Evolutionary conservation across 2,797 vertebrate genomes (phyloP), one percentile per base, ranked within the genome.

Genomic region (Alcedo quadribrachys): DNA sequence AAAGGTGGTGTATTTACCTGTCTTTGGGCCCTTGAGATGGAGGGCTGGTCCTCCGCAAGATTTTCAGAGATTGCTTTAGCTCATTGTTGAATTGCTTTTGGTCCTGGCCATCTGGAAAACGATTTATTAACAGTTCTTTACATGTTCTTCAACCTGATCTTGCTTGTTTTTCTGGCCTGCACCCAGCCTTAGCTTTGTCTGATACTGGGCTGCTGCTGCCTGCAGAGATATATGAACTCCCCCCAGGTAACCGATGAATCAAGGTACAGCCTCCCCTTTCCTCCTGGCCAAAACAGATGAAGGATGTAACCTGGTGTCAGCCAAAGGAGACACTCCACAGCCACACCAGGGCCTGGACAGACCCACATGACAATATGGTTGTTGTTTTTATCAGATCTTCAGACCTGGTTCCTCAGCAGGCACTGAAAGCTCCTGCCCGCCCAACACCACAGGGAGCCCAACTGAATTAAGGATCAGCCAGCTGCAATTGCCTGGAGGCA

Each of bases 391-490:
- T 45, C 37, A 27, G 6, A 5, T 32, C 35, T 42, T 43, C 63
- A 71, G 35, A 60, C 15, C 25, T 6, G 17, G 14, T 17, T 65
- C 21, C 27, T 54, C 37, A 24, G 65, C 28, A 70, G 42, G 24
- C 28, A 27, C 32, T 7, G 55, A 60, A 73, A 48, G 17, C 32
- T 78, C 27, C 50, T 61, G 27, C 40, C 25, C 63, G 2, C 30
- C 24, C 43, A 24, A 8, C 9, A 22, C 22, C 32, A 37, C 2
- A 5, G 20, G 6, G 7, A 89, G 43, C 40, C 33, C 30, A 48
- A 0, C 16, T 2, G 0, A 35, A 25, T 17, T 8, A 33, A 37
- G 37, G 51, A 46, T 48, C 14, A 2, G 28, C 63, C 32, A 11
- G 35, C 15, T 63, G 40, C 30, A 22, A 11, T n/a, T 19, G 46